Evolutionary conservation across 2,888 invertebrate genomes (phyloP).

Genomic region (Gonocerus acuteangulatus): DNA sequence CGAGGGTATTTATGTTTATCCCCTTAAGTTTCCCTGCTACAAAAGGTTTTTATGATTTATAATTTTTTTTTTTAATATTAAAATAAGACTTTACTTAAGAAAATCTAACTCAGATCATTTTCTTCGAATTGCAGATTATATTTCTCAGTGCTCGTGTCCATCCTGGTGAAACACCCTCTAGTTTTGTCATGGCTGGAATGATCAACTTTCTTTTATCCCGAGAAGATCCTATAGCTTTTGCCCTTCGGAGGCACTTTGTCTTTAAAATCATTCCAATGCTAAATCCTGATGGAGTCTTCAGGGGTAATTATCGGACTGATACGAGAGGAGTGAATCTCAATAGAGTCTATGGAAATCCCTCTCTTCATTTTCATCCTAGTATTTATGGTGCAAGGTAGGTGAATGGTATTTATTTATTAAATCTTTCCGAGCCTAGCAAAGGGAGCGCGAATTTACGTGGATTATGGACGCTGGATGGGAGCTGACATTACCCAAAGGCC

Average conservation of each 20-base stretch:
- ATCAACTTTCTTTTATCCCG: slow-evolving; percentile 66
- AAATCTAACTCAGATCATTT: no score
- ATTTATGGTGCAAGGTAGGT: slow-evolving; percentile 70
- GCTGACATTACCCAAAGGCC: no score
- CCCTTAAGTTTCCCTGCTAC: no score
- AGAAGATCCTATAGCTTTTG: slow-evolving; percentile 65
- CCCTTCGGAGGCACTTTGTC: slow-evolving; percentile 66
- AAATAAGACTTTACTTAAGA: no score
- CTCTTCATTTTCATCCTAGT: slow-evolving; percentile 65
- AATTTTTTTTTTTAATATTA: no score
- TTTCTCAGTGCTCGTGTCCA: slow-evolving; percentile 84
- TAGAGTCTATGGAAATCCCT: slow-evolving; percentile 75
- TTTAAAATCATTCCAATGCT: slow-evolving; percentile 86
- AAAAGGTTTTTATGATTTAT: no score
- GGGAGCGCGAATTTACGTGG: no score
- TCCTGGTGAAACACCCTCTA: slow-evolving; percentile 86
- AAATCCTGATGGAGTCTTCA: slow-evolving; percentile 83
- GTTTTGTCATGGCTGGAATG: slow-evolving; percentile 83
- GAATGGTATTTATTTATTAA: slow-evolving; percentile 35
- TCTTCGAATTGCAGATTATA: no score
- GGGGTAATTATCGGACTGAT: slow-evolving; percentile 81
- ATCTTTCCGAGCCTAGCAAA: no score
- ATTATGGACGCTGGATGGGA: no score
- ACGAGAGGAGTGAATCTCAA: slow-evolving; percentile 81
- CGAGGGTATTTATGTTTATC: no score